phyloP scores from a whole-genome alignment of 2,797 vertebrate genomes.

The Eleutherodactylus coqui region DNA sequence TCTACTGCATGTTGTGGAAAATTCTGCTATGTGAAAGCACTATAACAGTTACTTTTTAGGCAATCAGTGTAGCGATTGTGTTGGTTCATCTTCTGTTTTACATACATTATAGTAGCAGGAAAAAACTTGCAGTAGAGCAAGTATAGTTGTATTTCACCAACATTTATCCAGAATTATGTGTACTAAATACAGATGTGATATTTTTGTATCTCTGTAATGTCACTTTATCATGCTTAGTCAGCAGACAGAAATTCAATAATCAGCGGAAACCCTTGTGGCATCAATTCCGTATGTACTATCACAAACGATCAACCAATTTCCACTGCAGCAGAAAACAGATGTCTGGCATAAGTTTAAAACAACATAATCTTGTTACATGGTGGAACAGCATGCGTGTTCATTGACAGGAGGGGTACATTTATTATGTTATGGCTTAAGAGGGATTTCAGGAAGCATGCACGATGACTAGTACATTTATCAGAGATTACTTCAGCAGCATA shows the following conservation, averaged over 20 bases:
- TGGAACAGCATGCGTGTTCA: background rate
- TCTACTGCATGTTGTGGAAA: too few relatives aligned
- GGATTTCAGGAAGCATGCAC: constrained; percentile 3
- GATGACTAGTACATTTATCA: background rate
- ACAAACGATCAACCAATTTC: constrained; percentile 53
- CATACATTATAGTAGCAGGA: background rate
- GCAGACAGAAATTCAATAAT: constrained; percentile 49
- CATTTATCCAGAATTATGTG: background rate
- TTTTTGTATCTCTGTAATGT: background rate
- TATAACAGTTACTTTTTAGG: too few relatives aligned
- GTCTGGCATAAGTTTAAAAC: constrained; percentile 42
- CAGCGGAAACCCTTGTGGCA: constrained; percentile 40
- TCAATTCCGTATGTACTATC: constrained; percentile 46
- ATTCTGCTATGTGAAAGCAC: too few relatives aligned
- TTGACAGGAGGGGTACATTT: background rate
- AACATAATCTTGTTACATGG: constrained; percentile 46
- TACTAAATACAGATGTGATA: background rate
- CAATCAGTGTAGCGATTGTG: too few relatives aligned
- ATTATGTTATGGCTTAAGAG: constrained; percentile 9
- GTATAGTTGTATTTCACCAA: background rate
- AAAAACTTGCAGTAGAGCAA: background rate
- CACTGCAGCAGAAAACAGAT: constrained; percentile 53
- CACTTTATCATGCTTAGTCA: constrained; percentile 45
- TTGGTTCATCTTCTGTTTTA: too few relatives aligned
- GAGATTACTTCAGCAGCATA: background rate